These are phyloP conservation scores for Hapalemur alaotrensis DNA, from an alignment of 2,797 vertebrate genomes.

Conservation along the genomic window DNA sequence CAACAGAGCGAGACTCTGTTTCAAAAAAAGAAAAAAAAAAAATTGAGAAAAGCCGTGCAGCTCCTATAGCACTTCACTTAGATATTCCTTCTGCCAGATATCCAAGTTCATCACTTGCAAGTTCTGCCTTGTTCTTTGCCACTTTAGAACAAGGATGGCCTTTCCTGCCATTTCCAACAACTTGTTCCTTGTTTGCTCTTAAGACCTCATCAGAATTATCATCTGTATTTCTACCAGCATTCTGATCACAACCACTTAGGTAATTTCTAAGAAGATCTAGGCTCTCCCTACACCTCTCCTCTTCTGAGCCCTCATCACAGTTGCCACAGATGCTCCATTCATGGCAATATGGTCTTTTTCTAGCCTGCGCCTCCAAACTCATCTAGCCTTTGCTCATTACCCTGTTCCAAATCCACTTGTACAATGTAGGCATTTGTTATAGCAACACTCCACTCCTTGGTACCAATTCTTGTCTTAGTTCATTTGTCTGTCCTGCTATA, in stretches of 20 bases:
- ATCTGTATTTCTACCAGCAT: background rate
- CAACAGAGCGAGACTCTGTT: too few relatives aligned
- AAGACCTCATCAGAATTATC: background rate
- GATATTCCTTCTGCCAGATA: background rate
- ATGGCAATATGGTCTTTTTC: background rate
- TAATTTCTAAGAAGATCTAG: background rate
- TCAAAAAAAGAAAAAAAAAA: too few relatives aligned
- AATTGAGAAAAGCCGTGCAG: background rate
- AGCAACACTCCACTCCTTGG: background rate
- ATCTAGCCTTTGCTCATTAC: background rate
- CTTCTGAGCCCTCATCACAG: background rate
- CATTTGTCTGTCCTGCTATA: background rate
- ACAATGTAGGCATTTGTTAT: background rate
- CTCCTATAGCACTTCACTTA: background rate
- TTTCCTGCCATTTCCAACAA: background rate
- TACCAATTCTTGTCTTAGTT: background rate
- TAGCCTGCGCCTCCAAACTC: background rate
- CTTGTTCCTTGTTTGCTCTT: background rate
- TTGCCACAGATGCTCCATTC: background rate
- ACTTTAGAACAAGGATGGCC: background rate
- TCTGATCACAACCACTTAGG: background rate
- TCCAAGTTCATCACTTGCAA: background rate
- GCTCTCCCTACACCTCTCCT: background rate
- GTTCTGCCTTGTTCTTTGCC: background rate
- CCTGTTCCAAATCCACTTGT: background rate